A percentile compares a stretch with the other conserved stretches of the same genome.
phyloP scores from a whole-genome alignment of 2,113 vertebrate species.

The Mus musculus region DNA sequence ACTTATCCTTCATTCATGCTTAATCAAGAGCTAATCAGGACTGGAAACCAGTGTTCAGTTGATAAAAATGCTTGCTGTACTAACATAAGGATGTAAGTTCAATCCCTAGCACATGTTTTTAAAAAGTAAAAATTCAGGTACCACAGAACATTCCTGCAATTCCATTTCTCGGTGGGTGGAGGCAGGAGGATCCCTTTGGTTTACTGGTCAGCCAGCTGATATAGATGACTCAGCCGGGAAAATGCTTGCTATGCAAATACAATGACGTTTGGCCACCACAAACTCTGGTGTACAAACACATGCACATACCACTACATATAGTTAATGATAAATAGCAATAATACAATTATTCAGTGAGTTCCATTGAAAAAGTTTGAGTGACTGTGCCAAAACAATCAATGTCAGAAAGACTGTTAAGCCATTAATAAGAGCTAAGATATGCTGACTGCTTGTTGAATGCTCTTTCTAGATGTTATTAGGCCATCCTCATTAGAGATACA shows the following conservation, averaged over 20 bases:
- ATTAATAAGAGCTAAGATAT: conserved; percentile 12
- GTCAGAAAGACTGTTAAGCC: neutral
- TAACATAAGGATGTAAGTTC: neutral
- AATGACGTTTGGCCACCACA: neutral
- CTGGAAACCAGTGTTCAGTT: neutral
- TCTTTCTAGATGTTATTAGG: conserved; percentile 12
- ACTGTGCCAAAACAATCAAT: conserved; percentile 12
- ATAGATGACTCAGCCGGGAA: no score
- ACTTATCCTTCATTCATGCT: neutral
- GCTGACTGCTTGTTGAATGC: neutral
- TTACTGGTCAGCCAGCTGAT: neutral
- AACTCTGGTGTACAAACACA: neutral
- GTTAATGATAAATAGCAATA: conserved; percentile 31
- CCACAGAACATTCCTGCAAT: no score
- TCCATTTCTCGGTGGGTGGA: neutral
- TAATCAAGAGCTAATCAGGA: neutral
- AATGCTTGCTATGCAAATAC: no score
- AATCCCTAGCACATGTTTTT: neutral
- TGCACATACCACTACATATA: neutral
- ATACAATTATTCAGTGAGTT: conserved; percentile 26
- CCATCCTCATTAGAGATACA: neutral
- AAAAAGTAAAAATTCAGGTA: neutral
- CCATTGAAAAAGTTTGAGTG: neutral
- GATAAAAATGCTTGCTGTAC: neutral
- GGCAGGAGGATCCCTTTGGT: neutral